Evolutionary conservation across 2,113 vertebrate genomes (phyloP), one percentile per base, ranked within the genome.

Genomic region (Rhadina sibilatrix): DNA sequence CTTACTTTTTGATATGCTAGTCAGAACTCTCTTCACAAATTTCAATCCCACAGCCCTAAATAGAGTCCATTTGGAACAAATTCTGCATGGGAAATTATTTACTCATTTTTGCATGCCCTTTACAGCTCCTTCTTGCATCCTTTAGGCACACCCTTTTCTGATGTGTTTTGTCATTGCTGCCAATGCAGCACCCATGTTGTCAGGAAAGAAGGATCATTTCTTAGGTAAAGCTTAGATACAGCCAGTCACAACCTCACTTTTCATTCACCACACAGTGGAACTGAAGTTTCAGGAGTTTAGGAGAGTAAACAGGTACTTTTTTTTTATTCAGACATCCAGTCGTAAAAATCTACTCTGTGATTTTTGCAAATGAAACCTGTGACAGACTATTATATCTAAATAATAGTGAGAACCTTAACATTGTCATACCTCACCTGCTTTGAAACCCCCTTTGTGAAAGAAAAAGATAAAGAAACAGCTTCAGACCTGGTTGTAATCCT

Each of bases 11-110:
- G n/a, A 54, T 63, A 46, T 38, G 18, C 49, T 12, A 5, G 37
- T 90, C 94, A 54, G 88, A 69, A 38, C 30, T 57, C 14, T 79
- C 16, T 54, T 68, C 61, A 57, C 53, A 81, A 28, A 71, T 71
- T 93, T 90, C 38, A 80, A 3, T 65, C 54, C 59, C 40, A 60
- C 40, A 81, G 56, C n/a, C 28, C 49, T 70, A 49, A 85, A 52
- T 7, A 37, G 40, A 78, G 78, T 85, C 88, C 6, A 21, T 63
- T 59, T 71, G 77, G 83, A 91, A 87, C 2, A 1, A 83, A 63
- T 65, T 95, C 70, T 93, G 80, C 72, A 87, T 89, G 85, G 85
- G 12, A 35, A 91, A 91, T 79, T 61, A 59, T 83, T 91, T 82
- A 60, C 10, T 92, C 13, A 40, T 17, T 44, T 96, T 81, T 90